Evolutionary conservation across 2,888 invertebrate genomes (phyloP).

Genomic region (Drosophila ustulata): DNA sequence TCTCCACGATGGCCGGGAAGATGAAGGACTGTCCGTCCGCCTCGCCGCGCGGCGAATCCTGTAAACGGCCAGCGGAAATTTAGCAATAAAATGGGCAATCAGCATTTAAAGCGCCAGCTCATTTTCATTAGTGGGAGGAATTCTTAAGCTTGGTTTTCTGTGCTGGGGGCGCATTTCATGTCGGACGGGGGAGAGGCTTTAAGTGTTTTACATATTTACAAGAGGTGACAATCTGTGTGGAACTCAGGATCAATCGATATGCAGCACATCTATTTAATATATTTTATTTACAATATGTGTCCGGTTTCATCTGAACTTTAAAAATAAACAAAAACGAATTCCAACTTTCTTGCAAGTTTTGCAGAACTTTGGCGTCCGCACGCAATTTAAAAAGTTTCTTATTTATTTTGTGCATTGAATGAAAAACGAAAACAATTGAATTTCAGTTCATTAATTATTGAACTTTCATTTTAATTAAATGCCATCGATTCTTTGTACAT

Average conservation of each 20-base stretch:
- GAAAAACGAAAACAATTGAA: too few relatives aligned
- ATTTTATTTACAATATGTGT: not conserved
- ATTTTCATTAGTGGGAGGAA: slow-evolving; percentile 12
- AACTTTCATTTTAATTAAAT: too few relatives aligned
- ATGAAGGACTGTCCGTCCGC: slow-evolving; percentile 89
- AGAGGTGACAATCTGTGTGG: slow-evolving; percentile 13
- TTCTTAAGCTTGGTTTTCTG: slow-evolving; percentile 47
- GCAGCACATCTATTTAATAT: not conserved
- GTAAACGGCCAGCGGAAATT: slow-evolving; percentile 51
- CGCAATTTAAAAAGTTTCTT: too few relatives aligned
- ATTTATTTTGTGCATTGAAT: too few relatives aligned
- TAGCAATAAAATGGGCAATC: slow-evolving; percentile 31
- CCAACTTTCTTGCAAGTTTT: too few relatives aligned
- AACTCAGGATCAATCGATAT: slow-evolving; percentile 31
- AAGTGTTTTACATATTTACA: slow-evolving; percentile 48
- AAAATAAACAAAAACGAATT: not conserved
- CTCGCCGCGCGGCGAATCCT: slow-evolving; percentile 89
- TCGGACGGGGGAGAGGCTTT: slow-evolving; percentile 1
- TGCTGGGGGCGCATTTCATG: slow-evolving; percentile 47
- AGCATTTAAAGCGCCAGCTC: slow-evolving; percentile 6
- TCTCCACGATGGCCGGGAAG: slow-evolving; percentile 86
- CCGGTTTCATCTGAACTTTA: not conserved
- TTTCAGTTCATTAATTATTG: too few relatives aligned
- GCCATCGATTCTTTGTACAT: too few relatives aligned
- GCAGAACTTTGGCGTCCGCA: too few relatives aligned